Conservation (phyloP, 2,888 invertebrate species). For the Spodoptera littoralis region DNA sequence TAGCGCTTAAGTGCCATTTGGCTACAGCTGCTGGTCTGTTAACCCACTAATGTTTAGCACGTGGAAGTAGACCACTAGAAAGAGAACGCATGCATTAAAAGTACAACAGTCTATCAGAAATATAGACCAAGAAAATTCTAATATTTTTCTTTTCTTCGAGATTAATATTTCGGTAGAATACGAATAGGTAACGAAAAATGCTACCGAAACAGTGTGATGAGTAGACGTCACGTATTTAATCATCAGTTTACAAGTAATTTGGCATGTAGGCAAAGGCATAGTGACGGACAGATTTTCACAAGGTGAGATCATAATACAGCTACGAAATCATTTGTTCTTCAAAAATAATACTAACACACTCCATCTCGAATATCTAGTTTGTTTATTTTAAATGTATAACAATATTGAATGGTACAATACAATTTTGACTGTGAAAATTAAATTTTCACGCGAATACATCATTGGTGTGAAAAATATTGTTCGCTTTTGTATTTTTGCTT, state of each 20-base stretch:
- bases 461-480: conserved; percentile 23
- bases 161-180: too few species aligned
- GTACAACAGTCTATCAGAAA: too few species aligned
- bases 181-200: too few species aligned
- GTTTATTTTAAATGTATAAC: conserved; percentile 18
- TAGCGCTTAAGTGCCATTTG: too few species aligned
- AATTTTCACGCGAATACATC: conserved; percentile 18
- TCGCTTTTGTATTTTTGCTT: conserved; percentile 11
- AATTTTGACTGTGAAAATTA: conserved; percentile 23
- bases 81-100: too few species aligned
- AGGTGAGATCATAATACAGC: conserved; percentile 17
- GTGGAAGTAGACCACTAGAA: too few species aligned
- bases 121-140: too few species aligned
- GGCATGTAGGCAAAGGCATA: conserved; percentile 1
- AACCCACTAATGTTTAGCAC: too few species aligned
- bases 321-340: conserved; percentile 24
- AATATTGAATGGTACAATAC: conserved; percentile 4
- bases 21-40: too few species aligned
- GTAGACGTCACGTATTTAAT: conserved; percentile 2
- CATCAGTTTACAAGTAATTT: too few species aligned
- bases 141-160: too few species aligned
- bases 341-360: not conserved
- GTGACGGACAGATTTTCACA: conserved; percentile 18
- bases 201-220: too few species aligned
- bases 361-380: not conserved